These are phyloP conservation scores for Dendrolimus houi DNA, from an alignment of 2,888 invertebrate species.

Conservation along the genomic window DNA sequence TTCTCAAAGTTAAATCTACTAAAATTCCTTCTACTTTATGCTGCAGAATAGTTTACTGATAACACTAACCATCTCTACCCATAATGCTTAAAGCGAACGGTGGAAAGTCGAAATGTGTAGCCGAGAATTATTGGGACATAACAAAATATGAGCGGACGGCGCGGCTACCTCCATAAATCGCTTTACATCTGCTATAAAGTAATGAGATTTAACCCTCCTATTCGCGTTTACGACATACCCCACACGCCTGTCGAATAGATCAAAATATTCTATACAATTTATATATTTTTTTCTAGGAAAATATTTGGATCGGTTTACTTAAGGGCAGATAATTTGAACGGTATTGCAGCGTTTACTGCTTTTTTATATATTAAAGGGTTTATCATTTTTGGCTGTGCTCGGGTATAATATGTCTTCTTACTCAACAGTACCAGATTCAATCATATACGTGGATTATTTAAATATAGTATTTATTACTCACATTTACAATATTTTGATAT, in stretches of 20 bases:
- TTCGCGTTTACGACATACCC: constrained; percentile 60
- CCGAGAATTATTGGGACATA: constrained; percentile 63
- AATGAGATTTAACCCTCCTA: constrained; percentile 70
- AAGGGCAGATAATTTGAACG: too few species aligned
- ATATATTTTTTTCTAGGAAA: constrained; percentile 4
- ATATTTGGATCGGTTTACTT: constrained; percentile 3
- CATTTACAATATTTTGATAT: too few species aligned
- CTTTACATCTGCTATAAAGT: constrained; percentile 70
- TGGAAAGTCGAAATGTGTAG: constrained; percentile 17
- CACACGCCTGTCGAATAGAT: constrained; percentile 42
- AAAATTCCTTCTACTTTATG: not conserved
- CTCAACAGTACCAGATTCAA: too few species aligned
- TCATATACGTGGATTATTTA: too few species aligned
- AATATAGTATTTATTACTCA: too few species aligned
- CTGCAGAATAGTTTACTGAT: not conserved
- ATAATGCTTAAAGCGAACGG: constrained; percentile 10
- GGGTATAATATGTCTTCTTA: too few species aligned
- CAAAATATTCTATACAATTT: constrained; percentile 44
- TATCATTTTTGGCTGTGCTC: too few species aligned
- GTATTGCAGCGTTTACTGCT: too few species aligned
- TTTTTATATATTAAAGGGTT: too few species aligned
- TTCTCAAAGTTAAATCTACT: not conserved
- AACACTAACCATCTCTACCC: not conserved
- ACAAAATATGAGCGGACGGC: constrained; percentile 58
- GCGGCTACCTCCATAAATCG: constrained; percentile 62